Evolutionary conservation across 2,797 vertebrate genomes (phyloP), one percentile per base, ranked within the genome.

Genomic region (Brachyalestes nurse): DNA sequence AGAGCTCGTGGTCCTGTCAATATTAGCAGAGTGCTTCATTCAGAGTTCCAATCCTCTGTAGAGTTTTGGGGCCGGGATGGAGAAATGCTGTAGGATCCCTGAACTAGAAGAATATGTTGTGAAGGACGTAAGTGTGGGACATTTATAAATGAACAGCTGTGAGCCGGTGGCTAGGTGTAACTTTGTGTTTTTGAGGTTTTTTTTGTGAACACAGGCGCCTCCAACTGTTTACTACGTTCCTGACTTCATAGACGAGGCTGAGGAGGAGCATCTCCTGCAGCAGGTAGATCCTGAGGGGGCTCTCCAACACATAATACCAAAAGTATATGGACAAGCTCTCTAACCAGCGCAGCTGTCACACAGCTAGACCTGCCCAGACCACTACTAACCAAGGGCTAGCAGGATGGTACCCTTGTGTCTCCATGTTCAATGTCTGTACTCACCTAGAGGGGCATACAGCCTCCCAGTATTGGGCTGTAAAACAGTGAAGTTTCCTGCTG

Each of bases 191-290:
- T 21, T 55, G n/a, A 12, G 28, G 16, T 10, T 77, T 72, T 23
- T 65, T 16, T 75, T 61, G 70, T 73, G 47, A 23, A 82, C 65
- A 13, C 82, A 95, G 94, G 91, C 87, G 77, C 93, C 92, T 12
- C 91, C 94, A 17, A 91, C 93, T 16, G 95, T 93, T 16, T 96
- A 94, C 91, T 97, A 96, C 88, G 87, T 97, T 82, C 96, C 96
- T 21, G 92, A 96, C 83, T 97, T 96, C 88, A 95, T 97, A 90
- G 91, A 93, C 0, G 93, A 94, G 53, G 90, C 90, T 0, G 96
- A 97, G 78, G 96, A 97, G 88, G 84, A 92, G 10, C 89, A 91
- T 84, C 94, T 97, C 19, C 90, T 95, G 13, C 92, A 90, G 78
- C 92, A 95, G 90, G 94, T 95, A 85, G 0, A 28, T n/a, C n/a